Evolutionary conservation across 2,888 invertebrate species (phyloP).

Genomic region (Serrognathus titanus): DNA sequence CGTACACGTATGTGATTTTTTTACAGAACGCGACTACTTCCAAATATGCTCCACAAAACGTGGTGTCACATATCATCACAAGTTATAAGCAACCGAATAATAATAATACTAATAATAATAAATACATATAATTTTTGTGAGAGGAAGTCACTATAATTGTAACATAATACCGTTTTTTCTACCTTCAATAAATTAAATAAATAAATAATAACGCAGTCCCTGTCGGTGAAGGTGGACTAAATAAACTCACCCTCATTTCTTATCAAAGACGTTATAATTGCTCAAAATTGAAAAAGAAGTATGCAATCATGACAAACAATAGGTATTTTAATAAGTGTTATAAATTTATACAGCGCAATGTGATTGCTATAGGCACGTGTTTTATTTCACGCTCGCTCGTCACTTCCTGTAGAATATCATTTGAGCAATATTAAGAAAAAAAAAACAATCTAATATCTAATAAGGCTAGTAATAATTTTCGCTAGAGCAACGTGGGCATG

Average conservation of each 20-base stretch:
- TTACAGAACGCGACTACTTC: too few relatives aligned
- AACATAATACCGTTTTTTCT: too few relatives aligned
- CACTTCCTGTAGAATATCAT: conserved; percentile 1
- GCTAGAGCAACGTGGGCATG: conserved; percentile 31
- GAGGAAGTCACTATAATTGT: too few relatives aligned
- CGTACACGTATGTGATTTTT: too few relatives aligned
- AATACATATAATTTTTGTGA: too few relatives aligned
- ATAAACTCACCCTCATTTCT: neutral
- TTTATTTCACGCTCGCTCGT: neutral
- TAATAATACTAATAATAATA: too few relatives aligned
- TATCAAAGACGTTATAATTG: conserved; percentile 10
- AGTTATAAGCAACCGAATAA: too few relatives aligned
- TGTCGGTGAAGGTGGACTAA: conserved; percentile 2
- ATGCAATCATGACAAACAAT: conserved; percentile 7
- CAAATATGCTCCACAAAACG: too few relatives aligned
- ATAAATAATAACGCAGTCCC: neutral
- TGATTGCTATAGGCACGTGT: conserved; percentile 21
- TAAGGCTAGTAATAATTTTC: conserved; percentile 18
- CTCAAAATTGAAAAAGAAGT: conserved; percentile 12
- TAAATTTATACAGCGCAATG: conserved; percentile 12
- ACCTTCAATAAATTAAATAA: too few relatives aligned
- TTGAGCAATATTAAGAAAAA: neutral
- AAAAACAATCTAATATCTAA: neutral
- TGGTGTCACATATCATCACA: too few relatives aligned
- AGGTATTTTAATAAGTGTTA: conserved; percentile 12